A percentile compares a stretch with the other conserved stretches of the same genome.
These are phyloP conservation scores for Oriolus oriolus DNA, from an alignment of 2,113 vertebrate species.

Conservation along the genomic window DNA sequence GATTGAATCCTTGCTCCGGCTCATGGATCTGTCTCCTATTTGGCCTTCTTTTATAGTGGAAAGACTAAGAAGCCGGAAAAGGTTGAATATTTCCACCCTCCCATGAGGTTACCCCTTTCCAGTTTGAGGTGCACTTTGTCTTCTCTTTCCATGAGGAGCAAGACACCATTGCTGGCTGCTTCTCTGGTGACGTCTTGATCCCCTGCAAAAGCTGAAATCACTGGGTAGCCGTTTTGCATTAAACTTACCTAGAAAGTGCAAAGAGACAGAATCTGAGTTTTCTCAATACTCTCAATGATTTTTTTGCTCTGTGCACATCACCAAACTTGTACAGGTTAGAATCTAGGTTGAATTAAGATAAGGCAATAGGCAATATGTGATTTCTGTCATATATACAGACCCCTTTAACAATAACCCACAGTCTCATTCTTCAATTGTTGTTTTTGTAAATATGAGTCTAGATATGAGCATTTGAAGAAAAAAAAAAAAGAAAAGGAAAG, in stretches of 20 bases:
- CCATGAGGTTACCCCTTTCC: constrained; percentile 97
- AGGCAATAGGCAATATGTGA: not conserved
- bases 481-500: not conserved
- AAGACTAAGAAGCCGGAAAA: constrained; percentile 99
- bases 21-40: not conserved
- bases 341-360: not conserved
- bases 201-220: constrained; percentile 98
- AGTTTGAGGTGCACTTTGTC: constrained; percentile 97
- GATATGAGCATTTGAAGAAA: not conserved
- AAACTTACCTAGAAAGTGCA: constrained; percentile 87
- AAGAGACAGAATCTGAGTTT: constrained; percentile 48
- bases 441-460: not conserved
- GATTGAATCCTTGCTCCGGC: constrained; percentile 63
- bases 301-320: not conserved
- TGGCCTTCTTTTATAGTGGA: constrained; percentile 85
- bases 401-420: not conserved
- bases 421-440: not conserved
- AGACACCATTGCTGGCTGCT: constrained; percentile 96
- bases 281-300: not conserved
- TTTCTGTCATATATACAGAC: not conserved
- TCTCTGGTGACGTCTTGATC: constrained; percentile 99
- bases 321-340: not conserved
- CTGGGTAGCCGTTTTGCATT: constrained; percentile 97
- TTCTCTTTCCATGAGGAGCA: constrained; percentile 95
- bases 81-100: constrained; percentile 99